Base-by-base conservation (phyloP, 2,113 vertebrate species). In the Cichladusa arquata region DNA sequence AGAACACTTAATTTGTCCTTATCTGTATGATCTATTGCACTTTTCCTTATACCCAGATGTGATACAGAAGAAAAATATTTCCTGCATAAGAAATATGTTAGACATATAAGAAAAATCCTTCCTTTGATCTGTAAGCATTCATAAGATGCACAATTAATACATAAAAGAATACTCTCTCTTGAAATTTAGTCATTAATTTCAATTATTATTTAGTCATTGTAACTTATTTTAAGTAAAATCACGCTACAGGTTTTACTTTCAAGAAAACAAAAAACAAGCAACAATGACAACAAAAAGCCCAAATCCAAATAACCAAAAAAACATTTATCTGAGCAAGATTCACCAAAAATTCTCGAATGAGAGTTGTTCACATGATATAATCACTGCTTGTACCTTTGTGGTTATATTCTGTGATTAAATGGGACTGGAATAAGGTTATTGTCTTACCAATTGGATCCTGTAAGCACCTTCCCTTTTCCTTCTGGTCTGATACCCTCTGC, bases 311-410 rank as follows among this genome's bases (percentile, higher is more conserved):
- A 34, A 26, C 6, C 3, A 48, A 77, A 48, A 47, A 54, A 28
- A 2, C 8, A 19, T 36, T 62, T 44, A 26, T 16, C 31, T 61
- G 48, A 76, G 18, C 24, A 90, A 50, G 29, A 38, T 7, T 5
- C 7, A 38, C 12, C 45, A 81, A 51, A 8, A 45, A 17, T 36
- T 44, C 31, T 80, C 38, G 18, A 47, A 44, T 3, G 33, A 64
- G 40, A 4, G 26, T 13, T 70, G 31, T 44, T 42, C 1, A 0
- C 11, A 1, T 3, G 8, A 10, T 24, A 19, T 15, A 62, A 71
- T 22, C 19, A 19, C 12, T 31, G 33, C 25, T 29, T 0, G 0
- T 24, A 19, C 5, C 8, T 58, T 66, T 44, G 29, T 13, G 14
- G 9, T 34, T 70, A 18, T n/a, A 57, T 36, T 67, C 19, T 58